Percentiles rank a stretch among this genome's conserved stretches.
phyloP scores from a whole-genome alignment of 2,797 vertebrate species.

The Borostomias antarcticus region DNA sequence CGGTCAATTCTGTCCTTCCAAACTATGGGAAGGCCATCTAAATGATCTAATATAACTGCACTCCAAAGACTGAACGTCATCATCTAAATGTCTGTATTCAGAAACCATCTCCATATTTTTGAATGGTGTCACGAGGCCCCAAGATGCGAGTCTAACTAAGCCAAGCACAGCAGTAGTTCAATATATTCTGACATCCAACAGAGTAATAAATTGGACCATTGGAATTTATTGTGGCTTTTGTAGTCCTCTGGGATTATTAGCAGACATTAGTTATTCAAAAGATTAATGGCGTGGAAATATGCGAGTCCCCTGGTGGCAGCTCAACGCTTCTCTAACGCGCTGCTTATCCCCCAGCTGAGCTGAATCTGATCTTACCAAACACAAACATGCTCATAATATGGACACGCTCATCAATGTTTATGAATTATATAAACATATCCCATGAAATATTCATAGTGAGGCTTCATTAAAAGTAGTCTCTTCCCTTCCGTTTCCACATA shows the following conservation, averaged over 20 bases:
- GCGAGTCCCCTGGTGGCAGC: not conserved
- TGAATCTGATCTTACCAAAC: not conserved
- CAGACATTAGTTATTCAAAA: not conserved
- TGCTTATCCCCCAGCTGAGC: not conserved
- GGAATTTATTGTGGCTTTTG: not conserved
- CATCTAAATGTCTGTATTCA: no score
- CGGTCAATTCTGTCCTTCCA: no score
- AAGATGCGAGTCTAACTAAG: no score
- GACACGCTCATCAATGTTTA: not conserved
- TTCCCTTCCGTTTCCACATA: no score
- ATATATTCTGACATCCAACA: not conserved
- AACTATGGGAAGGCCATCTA: no score
- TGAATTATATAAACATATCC: not conserved
- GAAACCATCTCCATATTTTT: no score
- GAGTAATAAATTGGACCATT: conserved; percentile 1
- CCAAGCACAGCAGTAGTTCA: not conserved
- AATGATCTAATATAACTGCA: no score
- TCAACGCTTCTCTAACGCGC: not conserved
- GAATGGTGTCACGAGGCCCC: no score
- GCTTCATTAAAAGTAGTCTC: no score
- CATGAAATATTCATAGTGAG: not conserved
- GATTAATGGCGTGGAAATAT: not conserved
- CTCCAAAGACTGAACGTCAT: no score
- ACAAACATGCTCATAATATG: not conserved
- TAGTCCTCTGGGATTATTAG: not conserved